These are phyloP conservation scores for Brachionus koreanus DNA, from an alignment of 1,140 invertebrate genomes.

Conservation along the genomic window DNA sequence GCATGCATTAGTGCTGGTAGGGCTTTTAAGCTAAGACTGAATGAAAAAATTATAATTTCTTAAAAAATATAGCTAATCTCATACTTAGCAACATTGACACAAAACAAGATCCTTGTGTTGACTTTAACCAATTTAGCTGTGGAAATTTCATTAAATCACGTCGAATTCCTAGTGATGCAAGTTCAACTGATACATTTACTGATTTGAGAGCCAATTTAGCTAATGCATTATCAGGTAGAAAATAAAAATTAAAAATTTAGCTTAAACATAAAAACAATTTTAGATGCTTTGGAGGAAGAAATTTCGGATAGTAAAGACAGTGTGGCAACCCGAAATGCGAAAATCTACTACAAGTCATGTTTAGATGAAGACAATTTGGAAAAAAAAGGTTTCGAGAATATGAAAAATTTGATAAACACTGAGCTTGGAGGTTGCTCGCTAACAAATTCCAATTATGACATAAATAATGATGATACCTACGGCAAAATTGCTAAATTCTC, in stretches of 20 bases:
- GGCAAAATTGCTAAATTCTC: constrained; percentile 2
- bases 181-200: constrained; percentile 33
- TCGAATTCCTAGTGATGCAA: constrained; percentile 18
- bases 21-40: background rate
- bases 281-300: constrained; percentile 11
- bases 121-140: constrained; percentile 30
- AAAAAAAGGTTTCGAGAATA: background rate
- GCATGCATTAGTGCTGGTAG: constrained; percentile 23
- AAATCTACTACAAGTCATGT: constrained; percentile 75
- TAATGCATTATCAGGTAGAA: constrained; percentile 25
- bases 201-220: constrained; percentile 26
- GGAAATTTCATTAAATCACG: constrained; percentile 26
- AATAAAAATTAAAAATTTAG: background rate
- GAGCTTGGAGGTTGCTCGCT: constrained; percentile 25
- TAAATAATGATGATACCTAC: background rate
- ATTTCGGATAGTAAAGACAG: constrained; percentile 49
- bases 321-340: constrained; percentile 62
- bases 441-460: background rate
- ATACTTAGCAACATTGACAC: constrained; percentile 36
- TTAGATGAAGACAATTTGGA: constrained; percentile 68
- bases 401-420: background rate
- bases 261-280: background rate
- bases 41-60: too few relatives aligned
- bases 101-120: constrained; percentile 16
- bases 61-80: background rate